These are phyloP conservation scores for Poecilia velifera DNA, from an alignment of 2,797 vertebrate species.

Conservation along the genomic window DNA sequence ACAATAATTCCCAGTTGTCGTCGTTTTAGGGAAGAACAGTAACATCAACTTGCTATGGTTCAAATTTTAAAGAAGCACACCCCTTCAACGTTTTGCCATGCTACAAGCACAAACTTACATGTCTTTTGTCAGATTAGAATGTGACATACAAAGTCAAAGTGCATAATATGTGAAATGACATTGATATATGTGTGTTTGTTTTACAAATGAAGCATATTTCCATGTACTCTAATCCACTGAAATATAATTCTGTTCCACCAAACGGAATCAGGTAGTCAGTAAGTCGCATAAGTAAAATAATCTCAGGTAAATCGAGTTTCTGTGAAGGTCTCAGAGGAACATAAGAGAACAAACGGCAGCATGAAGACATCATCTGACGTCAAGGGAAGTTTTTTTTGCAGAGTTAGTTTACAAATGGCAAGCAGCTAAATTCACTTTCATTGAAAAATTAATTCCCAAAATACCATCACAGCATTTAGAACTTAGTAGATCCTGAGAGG, in stretches of 20 bases:
- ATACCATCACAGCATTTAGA: not conserved
- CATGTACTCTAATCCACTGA: not conserved
- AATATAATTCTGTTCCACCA: not conserved
- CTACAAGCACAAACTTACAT: not conserved
- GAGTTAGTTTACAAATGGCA: not conserved
- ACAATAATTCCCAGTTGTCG: not conserved
- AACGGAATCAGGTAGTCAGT: not conserved
- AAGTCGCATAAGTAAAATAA: not conserved
- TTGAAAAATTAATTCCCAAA: not conserved
- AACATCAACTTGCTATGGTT: conserved; percentile 4
- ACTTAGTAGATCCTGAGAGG: not conserved
- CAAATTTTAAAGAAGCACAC: not conserved
- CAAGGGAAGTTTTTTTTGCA: not conserved
- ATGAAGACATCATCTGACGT: not conserved
- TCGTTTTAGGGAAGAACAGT: conserved; percentile 9
- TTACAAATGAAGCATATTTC: not conserved
- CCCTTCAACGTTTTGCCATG: not conserved
- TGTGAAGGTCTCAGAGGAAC: not conserved
- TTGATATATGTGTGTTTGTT: not conserved
- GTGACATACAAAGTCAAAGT: not conserved
- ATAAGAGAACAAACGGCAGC: not conserved
- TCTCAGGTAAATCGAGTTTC: not conserved
- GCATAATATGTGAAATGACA: not conserved
- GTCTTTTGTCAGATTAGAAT: not conserved
- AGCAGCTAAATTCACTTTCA: too few relatives aligned